phyloP scores from a whole-genome alignment of 2,888 invertebrate genomes.

The Bellardia pandia region DNA sequence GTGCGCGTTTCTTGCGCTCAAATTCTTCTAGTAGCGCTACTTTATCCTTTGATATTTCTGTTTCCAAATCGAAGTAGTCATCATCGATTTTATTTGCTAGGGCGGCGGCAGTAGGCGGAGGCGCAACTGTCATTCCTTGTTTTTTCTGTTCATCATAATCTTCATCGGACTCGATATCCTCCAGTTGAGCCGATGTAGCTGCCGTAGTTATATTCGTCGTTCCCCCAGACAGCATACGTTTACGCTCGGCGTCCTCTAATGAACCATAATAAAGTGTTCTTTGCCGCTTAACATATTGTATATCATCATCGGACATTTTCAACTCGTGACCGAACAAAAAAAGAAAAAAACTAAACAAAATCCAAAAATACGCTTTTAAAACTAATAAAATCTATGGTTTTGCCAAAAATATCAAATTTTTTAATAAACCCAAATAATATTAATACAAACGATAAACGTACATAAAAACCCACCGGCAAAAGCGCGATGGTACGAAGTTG shows the following conservation, averaged over 20 bases:
- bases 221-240: constrained; percentile 84
- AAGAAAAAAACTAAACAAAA: constrained; percentile 39
- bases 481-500: neutral
- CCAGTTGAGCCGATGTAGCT: constrained; percentile 77
- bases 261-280: constrained; percentile 95
- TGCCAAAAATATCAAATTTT: constrained; percentile 34
- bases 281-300: constrained; percentile 89
- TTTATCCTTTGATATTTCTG: constrained; percentile 90
- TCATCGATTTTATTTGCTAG: constrained; percentile 82
- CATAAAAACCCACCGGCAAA: constrained; percentile 54
- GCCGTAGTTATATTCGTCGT: constrained; percentile 59
- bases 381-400: constrained; percentile 27
- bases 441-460: constrained; percentile 59
- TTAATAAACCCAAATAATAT: constrained; percentile 53
- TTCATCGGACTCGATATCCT: constrained; percentile 87
- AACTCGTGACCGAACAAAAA: constrained; percentile 19
- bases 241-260: constrained; percentile 92
- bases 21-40: constrained; percentile 97
- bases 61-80: constrained; percentile 84
- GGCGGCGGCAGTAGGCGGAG: constrained; percentile 78
- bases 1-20: constrained; percentile 95
- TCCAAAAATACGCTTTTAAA: constrained; percentile 13
- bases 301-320: constrained; percentile 92
- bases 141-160: constrained; percentile 86
- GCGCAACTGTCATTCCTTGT: constrained; percentile 78